Conservation (phyloP, 2,888 invertebrate genomes). For the Polyommatus icarus region DNA sequence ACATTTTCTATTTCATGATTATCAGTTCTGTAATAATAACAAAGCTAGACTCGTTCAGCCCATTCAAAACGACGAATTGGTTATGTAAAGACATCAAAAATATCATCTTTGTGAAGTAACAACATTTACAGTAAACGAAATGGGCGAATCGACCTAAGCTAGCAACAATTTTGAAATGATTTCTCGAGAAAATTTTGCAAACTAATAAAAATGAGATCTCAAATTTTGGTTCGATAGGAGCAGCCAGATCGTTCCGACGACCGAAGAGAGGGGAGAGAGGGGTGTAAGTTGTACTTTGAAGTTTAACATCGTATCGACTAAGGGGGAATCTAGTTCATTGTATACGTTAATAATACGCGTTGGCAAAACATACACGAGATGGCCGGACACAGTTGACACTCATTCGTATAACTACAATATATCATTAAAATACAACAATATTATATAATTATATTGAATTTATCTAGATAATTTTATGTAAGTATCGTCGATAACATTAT, state of each 20-base stretch:
- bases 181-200: conserved; percentile 35
- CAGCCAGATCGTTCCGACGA: conserved; percentile 50
- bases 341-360: conserved; percentile 63
- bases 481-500: conserved; percentile 69
- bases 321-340: conserved; percentile 59
- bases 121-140: background rate
- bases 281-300: conserved; percentile 48
- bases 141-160: conserved; percentile 21
- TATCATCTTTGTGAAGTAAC: background rate
- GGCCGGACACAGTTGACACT: conserved; percentile 73
- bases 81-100: conserved; percentile 28
- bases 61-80: conserved; percentile 6
- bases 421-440: conserved; percentile 72
- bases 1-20: background rate
- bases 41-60: conserved; percentile 23
- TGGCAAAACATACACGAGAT: conserved; percentile 68
- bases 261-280: background rate
- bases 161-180: conserved; percentile 25
- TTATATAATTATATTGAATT: conserved; percentile 73
- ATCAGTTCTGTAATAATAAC: background rate
- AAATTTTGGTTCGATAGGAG: conserved; percentile 75
- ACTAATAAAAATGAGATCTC: conserved; percentile 70
- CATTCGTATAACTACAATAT: conserved; percentile 64
- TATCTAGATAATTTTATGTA: conserved; percentile 71
- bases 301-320: conserved; percentile 40